These are phyloP conservation scores for Elephas maximus DNA, from an alignment of 2,113 vertebrate genomes.

Conservation along the genomic window DNA sequence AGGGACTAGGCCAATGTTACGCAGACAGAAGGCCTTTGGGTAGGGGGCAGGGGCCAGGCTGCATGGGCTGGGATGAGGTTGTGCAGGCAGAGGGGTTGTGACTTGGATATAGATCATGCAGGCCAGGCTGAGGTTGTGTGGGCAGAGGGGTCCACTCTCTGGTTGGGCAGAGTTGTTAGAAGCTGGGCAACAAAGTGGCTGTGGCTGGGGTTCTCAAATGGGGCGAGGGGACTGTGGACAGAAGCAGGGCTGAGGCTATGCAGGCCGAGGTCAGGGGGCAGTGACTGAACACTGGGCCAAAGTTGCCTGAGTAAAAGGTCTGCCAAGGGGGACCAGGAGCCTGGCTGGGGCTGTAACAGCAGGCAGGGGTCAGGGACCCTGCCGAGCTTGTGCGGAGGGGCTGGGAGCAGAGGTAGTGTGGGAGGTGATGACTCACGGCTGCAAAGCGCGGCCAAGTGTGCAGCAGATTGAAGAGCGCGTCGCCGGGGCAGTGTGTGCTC, in stretches of 20 bases:
- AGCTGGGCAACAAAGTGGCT: not conserved
- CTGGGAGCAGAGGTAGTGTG: accelerated
- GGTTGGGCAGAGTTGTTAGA: not conserved
- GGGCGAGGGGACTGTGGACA: not conserved
- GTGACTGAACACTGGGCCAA: not conserved
- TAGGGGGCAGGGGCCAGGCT: not conserved
- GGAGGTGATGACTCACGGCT: slow-evolving; percentile 65
- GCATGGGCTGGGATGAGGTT: not conserved
- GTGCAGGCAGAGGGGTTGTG: not conserved
- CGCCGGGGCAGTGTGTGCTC: slow-evolving; percentile 91
- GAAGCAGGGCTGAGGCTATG: not conserved
- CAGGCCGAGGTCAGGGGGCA: not conserved
- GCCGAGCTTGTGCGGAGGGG: not conserved
- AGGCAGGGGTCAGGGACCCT: not conserved
- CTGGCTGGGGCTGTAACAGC: not conserved
- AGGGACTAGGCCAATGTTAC: not conserved
- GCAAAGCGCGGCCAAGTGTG: slow-evolving; percentile 90
- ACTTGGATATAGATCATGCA: not conserved
- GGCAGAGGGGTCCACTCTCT: not conserved
- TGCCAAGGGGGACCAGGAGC: not conserved
- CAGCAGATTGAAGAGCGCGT: slow-evolving; percentile 90
- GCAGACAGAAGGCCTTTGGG: not conserved
- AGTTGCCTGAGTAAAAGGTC: not conserved
- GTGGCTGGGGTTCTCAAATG: not conserved
- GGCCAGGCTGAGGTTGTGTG: too few species aligned